Evolutionary conservation across 2,888 invertebrate species (phyloP).

Genomic region (Eupithecia vulgata): DNA sequence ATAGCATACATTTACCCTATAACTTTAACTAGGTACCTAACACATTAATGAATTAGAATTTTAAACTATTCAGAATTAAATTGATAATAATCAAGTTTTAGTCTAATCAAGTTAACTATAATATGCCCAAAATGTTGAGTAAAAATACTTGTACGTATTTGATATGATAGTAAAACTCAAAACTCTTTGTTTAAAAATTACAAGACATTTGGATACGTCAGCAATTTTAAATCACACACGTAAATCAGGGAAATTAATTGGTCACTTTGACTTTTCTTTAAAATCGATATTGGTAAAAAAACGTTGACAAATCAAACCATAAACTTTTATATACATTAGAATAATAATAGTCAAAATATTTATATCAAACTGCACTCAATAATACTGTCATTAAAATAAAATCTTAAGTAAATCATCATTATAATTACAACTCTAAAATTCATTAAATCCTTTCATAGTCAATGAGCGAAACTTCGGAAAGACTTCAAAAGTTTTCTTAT

Average conservation of each 20-base stretch:
- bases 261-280: background rate
- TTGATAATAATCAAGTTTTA: too few relatives aligned
- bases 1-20: too few relatives aligned
- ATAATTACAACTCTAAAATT: slow-evolving; percentile 30
- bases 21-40: background rate
- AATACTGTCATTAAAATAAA: background rate
- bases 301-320: background rate
- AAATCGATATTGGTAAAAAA: too few relatives aligned
- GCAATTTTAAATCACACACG: background rate
- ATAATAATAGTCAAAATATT: background rate
- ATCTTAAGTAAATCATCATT: background rate
- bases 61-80: background rate
- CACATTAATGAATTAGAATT: background rate
- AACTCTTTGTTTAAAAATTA: background rate
- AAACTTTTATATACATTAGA: background rate
- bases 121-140: background rate
- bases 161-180: background rate
- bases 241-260: background rate
- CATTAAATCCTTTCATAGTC: slow-evolving; percentile 34
- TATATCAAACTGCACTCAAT: background rate
- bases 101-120: background rate
- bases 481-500: slow-evolving; percentile 34
- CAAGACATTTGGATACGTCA: background rate
- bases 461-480: slow-evolving; percentile 26
- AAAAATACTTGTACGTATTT: background rate